A percentile compares a stretch with the other conserved stretches of the same genome.
phyloP scores from a whole-genome alignment of 2,888 invertebrate species.

The Stomorhina lunata region DNA sequence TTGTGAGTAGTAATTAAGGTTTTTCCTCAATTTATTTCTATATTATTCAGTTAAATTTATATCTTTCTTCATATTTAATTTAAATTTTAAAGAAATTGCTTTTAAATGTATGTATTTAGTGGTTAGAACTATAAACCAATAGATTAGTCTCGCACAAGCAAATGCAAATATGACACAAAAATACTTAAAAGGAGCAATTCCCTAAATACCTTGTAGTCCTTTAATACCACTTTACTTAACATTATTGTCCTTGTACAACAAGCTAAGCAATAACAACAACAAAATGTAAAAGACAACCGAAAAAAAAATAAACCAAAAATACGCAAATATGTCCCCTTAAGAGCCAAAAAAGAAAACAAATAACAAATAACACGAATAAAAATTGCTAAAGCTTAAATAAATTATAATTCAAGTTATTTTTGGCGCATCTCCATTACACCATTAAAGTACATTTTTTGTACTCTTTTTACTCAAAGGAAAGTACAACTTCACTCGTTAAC shows the following conservation, averaged over 20 bases:
- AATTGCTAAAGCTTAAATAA: conserved; percentile 55
- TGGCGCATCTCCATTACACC: conserved; percentile 58
- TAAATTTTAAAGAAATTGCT: background rate
- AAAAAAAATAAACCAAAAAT: background rate
- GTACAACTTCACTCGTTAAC: conserved; percentile 13
- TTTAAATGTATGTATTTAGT: background rate
- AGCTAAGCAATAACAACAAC: background rate
- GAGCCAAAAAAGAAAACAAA: conserved; percentile 23
- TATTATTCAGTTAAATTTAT: background rate
- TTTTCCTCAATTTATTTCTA: no score
- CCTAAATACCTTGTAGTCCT: conserved; percentile 64
- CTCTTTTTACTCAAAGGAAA: background rate
- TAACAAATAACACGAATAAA: background rate
- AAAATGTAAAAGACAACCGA: background rate
- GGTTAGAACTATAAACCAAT: background rate
- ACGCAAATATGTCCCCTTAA: conserved; percentile 17
- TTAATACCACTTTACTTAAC: conserved; percentile 63
- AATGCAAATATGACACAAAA: background rate
- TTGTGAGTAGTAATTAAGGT: no score
- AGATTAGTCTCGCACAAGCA: background rate
- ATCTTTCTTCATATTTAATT: background rate
- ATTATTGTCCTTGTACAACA: conserved; percentile 53
- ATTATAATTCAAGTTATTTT: conserved; percentile 63
- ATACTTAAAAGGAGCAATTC: conserved; percentile 40
- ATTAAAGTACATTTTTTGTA: background rate